Evolutionary conservation across 2,888 invertebrate species (phyloP).

Genomic region (Psococerastis gibbosa): DNA sequence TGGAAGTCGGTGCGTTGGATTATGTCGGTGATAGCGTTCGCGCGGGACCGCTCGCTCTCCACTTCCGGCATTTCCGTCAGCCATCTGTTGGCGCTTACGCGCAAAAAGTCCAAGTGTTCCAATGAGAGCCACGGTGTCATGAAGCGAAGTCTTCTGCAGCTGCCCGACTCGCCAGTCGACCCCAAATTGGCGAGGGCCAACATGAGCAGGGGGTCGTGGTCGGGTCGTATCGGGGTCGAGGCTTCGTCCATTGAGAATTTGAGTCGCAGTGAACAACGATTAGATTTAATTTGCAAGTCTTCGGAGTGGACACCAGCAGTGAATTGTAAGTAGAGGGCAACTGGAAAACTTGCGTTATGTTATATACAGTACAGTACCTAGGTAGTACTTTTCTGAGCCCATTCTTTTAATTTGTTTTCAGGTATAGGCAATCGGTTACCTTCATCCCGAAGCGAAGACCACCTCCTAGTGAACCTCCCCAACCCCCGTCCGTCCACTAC

Average conservation of each 20-base stretch:
- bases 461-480: constrained; percentile 11
- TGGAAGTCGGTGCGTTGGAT: constrained; percentile 95
- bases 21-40: constrained; percentile 86
- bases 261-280: constrained; percentile 67
- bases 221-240: constrained; percentile 49
- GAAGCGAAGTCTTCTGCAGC: constrained; percentile 39
- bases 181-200: constrained; percentile 55
- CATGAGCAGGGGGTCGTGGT: constrained; percentile 69
- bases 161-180: constrained; percentile 40
- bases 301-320: not conserved
- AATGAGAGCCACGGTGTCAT: constrained; percentile 22
- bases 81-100: constrained; percentile 23
- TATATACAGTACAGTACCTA: no score
- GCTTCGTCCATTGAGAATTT: constrained; percentile 32
- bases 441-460: constrained; percentile 61
- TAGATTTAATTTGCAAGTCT: constrained; percentile 20
- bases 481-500: constrained; percentile 21
- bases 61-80: constrained; percentile 24
- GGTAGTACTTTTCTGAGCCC: no score
- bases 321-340: no score
- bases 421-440: constrained; percentile 31
- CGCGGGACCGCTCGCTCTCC: constrained; percentile 48
- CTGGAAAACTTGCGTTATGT: no score
- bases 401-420: no score
- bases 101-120: constrained; percentile 1